Conservation (phyloP, 2,888 invertebrate genomes). For the Cyaniris semiargus region DNA sequence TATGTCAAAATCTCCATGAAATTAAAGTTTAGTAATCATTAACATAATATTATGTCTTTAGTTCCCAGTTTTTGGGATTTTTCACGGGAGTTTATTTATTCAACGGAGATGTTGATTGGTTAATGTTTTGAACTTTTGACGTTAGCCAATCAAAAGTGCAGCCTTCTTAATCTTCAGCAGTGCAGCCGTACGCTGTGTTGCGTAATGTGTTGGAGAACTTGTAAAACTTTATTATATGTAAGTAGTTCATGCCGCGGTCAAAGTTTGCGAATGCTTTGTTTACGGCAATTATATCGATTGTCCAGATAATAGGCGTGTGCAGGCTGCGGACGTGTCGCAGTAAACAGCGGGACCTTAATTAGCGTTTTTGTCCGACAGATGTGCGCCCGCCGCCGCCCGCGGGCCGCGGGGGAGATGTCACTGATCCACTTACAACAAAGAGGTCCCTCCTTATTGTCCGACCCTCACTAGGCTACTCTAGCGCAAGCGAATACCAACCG, state of each 20-base stretch:
- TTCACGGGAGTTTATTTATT: too few relatives aligned
- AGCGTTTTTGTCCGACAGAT: conserved; percentile 57
- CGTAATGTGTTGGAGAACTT: too few relatives aligned
- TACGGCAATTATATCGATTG: background rate
- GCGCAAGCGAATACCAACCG: background rate
- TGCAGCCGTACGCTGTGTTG: too few relatives aligned
- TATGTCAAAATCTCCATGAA: too few relatives aligned
- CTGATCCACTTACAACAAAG: conserved; percentile 52
- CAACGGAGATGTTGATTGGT: too few relatives aligned
- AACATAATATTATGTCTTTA: too few relatives aligned
- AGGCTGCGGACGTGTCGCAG: background rate
- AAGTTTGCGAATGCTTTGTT: background rate
- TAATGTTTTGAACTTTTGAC: too few relatives aligned
- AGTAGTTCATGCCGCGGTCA: background rate
- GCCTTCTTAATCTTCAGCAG: too few relatives aligned
- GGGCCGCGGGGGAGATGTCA: conserved; percentile 63
- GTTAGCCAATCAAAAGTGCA: too few relatives aligned
- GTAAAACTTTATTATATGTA: background rate
- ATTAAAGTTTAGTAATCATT: too few relatives aligned
- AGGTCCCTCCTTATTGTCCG: conserved; percentile 46
- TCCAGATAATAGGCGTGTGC: background rate
- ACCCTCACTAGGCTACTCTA: background rate
- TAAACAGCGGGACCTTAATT: conserved; percentile 44
- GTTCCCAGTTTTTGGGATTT: too few relatives aligned
- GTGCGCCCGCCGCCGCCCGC: conserved; percentile 39